phyloP scores from a whole-genome alignment of 2,113 vertebrate species.

The Naja naja region DNA sequence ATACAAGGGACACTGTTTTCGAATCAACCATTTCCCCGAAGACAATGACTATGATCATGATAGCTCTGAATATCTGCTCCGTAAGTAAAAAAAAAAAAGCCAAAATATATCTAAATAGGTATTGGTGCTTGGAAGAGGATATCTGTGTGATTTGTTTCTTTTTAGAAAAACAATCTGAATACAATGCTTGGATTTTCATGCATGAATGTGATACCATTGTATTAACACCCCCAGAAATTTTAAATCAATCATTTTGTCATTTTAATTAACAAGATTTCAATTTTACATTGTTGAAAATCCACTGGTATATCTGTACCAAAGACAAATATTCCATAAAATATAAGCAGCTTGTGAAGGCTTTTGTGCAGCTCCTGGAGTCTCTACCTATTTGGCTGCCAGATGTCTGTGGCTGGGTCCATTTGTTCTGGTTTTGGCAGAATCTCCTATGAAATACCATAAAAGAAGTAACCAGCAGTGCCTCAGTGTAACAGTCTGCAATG shows the following conservation, averaged over 20 bases:
- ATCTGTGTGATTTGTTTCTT: neutral
- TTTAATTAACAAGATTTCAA: neutral
- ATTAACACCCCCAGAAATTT: neutral
- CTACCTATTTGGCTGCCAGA: neutral
- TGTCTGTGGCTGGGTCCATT: neutral
- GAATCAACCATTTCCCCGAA: conserved; percentile 97
- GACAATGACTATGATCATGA: conserved; percentile 96
- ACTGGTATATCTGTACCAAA: neutral
- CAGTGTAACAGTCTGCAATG: neutral
- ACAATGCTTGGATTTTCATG: neutral
- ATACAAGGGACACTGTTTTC: conserved; percentile 93
- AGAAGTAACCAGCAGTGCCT: neutral
- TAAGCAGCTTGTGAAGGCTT: neutral
- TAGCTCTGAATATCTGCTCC: conserved; percentile 94
- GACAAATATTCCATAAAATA: neutral
- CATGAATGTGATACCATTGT: neutral
- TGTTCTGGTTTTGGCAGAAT: neutral
- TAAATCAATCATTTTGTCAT: neutral
- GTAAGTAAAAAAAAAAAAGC: conserved; percentile 73
- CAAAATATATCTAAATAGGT: accelerated
- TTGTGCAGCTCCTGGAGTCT: neutral
- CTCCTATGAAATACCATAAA: neutral
- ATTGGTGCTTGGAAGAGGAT: accelerated
- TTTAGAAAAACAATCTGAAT: neutral
- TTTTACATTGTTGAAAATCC: neutral